Evolutionary conservation across 2,888 invertebrate species (phyloP).

Genomic region (Labia minor): DNA sequence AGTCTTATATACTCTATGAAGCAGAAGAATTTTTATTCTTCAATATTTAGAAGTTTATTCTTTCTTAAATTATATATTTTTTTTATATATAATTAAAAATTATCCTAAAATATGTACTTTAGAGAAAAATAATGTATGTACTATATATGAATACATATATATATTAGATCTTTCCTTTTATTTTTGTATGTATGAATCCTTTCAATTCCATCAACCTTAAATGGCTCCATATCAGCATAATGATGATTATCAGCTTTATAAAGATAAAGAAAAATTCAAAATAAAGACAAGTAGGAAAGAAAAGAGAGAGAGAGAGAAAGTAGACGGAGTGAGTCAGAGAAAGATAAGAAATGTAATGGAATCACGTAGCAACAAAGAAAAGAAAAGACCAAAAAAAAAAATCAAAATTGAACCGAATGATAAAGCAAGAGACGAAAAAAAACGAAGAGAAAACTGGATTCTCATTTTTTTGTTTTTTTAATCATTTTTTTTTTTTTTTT

Average conservation of each 20-base stretch:
- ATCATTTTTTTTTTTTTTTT: too few species aligned
- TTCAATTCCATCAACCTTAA: too few species aligned
- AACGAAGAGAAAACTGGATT: not conserved
- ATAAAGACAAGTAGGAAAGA: not conserved
- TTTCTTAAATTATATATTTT: too few species aligned
- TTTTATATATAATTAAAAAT: too few species aligned
- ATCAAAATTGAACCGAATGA: conserved; percentile 13
- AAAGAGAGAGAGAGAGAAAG: not conserved
- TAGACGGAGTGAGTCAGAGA: not conserved
- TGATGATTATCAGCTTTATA: not conserved
- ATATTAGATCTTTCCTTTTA: too few species aligned
- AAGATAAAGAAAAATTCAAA: conserved; percentile 1
- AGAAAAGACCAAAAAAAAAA: not conserved
- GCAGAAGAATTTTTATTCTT: too few species aligned
- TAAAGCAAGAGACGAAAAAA: not conserved
- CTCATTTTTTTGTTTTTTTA: not conserved
- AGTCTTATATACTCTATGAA: too few species aligned
- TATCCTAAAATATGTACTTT: too few species aligned
- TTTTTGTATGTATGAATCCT: too few species aligned
- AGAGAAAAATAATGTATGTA: too few species aligned
- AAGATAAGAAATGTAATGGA: not conserved
- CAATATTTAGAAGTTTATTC: too few species aligned
- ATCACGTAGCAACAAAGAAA: conserved; percentile 8
- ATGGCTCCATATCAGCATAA: not conserved
- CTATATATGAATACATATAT: too few species aligned